Conservation (phyloP, 2,888 invertebrate species). For the Pocota personata region DNA sequence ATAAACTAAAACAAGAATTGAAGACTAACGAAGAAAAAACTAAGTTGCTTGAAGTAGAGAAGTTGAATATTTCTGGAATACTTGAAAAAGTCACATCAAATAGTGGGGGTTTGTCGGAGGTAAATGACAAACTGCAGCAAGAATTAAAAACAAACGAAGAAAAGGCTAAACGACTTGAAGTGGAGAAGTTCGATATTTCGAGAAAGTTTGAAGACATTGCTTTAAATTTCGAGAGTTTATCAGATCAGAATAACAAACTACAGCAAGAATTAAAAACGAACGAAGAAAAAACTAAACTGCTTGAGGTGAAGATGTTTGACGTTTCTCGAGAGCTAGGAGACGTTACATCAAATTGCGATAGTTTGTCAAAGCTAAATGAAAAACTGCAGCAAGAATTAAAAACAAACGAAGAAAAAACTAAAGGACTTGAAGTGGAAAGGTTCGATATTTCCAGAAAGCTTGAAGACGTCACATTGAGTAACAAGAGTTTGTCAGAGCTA, state of each 20-base stretch:
- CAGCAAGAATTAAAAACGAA: slow-evolving; percentile 86
- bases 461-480: slow-evolving; percentile 82
- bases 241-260: slow-evolving; percentile 84
- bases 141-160: slow-evolving; percentile 86
- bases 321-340: slow-evolving; percentile 84
- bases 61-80: slow-evolving; percentile 83
- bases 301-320: slow-evolving; percentile 81
- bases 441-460: slow-evolving; percentile 84
- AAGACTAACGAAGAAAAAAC: slow-evolving; percentile 82
- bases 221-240: slow-evolving; percentile 74
- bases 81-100: slow-evolving; percentile 83
- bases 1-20: slow-evolving; percentile 7
- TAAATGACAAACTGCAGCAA: slow-evolving; percentile 85
- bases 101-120: slow-evolving; percentile 76
- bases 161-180: slow-evolving; percentile 67
- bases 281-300: slow-evolving; percentile 85
- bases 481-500: slow-evolving; percentile 76
- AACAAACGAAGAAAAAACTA: slow-evolving; percentile 85
- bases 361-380: slow-evolving; percentile 85
- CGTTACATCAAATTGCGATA: slow-evolving; percentile 81
- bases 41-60: neutral
- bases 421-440: slow-evolving; percentile 82
- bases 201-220: slow-evolving; percentile 75
- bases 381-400: slow-evolving; percentile 86
- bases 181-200: slow-evolving; percentile 26